phyloP scores from a whole-genome alignment of 2,797 vertebrate genomes.

The Pseudocheirus occidentalis region DNA sequence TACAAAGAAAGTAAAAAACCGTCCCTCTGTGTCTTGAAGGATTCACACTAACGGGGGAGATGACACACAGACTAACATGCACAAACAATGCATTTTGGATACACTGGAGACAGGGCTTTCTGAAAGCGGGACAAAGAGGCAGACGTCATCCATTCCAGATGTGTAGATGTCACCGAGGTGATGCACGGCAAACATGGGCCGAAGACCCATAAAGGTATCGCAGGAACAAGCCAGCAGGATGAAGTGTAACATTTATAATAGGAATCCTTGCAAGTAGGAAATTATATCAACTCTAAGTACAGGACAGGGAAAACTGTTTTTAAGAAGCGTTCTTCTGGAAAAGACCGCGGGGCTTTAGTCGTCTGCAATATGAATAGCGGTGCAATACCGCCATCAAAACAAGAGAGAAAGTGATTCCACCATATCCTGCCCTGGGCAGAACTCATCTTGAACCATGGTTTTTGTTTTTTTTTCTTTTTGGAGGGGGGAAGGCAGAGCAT shows the following conservation, averaged over 20 bases:
- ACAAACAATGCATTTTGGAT: no score
- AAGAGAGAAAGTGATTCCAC: neutral
- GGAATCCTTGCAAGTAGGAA: neutral
- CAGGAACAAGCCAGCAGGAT: neutral
- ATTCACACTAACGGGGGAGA: neutral
- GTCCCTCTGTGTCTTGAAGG: neutral
- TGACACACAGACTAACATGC: fast-evolving
- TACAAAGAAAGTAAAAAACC: neutral
- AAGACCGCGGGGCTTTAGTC: neutral
- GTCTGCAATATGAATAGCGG: neutral
- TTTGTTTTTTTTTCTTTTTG: no score
- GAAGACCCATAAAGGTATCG: neutral
- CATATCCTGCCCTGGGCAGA: neutral
- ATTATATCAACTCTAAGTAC: neutral
- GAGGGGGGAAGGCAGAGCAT: no score
- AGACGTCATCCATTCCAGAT: neutral
- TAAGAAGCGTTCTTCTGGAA: neutral
- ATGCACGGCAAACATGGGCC: neutral
- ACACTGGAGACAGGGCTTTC: neutral
- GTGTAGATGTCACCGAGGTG: neutral
- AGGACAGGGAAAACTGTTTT: neutral
- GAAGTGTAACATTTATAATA: neutral
- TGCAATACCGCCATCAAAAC: neutral
- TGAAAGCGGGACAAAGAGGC: neutral
- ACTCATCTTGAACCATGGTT: neutral